phyloP scores from a whole-genome alignment of 2,888 invertebrate species.

The Scaptodrosophila latifasciaeformis region DNA sequence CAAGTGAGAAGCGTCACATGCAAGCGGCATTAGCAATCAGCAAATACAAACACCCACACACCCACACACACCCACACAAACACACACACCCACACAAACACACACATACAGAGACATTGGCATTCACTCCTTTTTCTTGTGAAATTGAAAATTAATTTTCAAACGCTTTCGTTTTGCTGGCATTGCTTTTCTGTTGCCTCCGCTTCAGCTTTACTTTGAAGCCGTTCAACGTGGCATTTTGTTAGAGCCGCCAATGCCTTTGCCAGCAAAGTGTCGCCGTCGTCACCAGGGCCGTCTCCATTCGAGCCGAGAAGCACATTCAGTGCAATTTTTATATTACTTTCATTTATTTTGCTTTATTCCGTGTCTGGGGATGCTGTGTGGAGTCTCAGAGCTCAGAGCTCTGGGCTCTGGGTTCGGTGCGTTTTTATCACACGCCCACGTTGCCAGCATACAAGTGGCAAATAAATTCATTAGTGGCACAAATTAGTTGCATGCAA shows the following conservation, averaged over 20 bases:
- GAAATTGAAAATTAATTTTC: conserved; percentile 68
- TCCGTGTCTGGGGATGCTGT: conserved; percentile 4
- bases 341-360: conserved; percentile 62
- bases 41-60: conserved; percentile 11
- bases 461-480: conserved; percentile 69
- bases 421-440: conserved; percentile 56
- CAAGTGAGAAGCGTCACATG: conserved; percentile 39
- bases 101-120: conserved; percentile 16
- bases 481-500: conserved; percentile 68
- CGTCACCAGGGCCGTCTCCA: neutral
- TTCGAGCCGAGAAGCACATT: neutral
- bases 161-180: conserved; percentile 54
- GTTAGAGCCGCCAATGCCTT: conserved; percentile 6
- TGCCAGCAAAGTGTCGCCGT: conserved; percentile 33
- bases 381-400: neutral
- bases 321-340: conserved; percentile 46
- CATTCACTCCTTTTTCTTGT: conserved; percentile 35
- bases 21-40: conserved; percentile 19
- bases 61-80: conserved; percentile 17
- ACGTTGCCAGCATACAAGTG: conserved; percentile 64
- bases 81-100: conserved; percentile 14
- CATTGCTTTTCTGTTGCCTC: conserved; percentile 14
- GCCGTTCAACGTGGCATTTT: conserved; percentile 26
- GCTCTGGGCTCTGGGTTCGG: too few relatives aligned
- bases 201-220: conserved; percentile 34